A percentile compares a stretch with the other conserved stretches of the same genome.
These are phyloP conservation scores for Phoxinus phoxinus DNA, from an alignment of 2,113 vertebrate species.

Conservation along the genomic window DNA sequence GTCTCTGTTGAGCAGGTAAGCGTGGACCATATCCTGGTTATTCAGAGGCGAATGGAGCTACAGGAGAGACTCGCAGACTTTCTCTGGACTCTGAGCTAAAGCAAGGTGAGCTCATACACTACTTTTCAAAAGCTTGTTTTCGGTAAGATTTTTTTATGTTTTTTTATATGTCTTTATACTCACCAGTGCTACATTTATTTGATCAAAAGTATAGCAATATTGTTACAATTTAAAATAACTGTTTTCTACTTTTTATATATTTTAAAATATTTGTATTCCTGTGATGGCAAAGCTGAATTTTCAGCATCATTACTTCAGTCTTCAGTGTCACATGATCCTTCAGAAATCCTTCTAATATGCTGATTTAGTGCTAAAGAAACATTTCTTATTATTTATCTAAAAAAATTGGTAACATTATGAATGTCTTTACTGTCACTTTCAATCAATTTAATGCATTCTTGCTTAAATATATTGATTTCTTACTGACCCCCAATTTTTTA, in stretches of 20 bases:
- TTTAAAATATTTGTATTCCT: neutral
- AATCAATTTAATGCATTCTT: neutral
- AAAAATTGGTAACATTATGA: neutral
- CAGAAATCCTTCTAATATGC: neutral
- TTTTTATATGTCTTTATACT: neutral
- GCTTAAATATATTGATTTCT: no score
- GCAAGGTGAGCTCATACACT: constrained; percentile 64
- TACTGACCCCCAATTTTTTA: neutral
- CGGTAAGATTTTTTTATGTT: neutral
- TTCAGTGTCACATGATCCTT: neutral
- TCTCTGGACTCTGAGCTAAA: constrained; percentile 76
- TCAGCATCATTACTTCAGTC: neutral
- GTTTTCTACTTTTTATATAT: neutral
- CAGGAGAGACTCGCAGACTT: constrained; percentile 70
- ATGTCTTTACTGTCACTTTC: neutral
- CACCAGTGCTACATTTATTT: neutral
- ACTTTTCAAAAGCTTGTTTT: neutral
- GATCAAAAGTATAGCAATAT: neutral
- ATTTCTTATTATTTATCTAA: neutral
- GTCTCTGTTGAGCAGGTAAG: constrained; percentile 66
- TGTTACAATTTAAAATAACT: neutral
- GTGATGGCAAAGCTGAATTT: neutral
- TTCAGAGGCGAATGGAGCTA: constrained; percentile 63
- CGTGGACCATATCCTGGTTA: constrained; percentile 70
- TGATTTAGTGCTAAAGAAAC: neutral